phyloP scores from a whole-genome alignment of 64 coral and sea anemone genomes.

The Pocillopora damicornis region DNA sequence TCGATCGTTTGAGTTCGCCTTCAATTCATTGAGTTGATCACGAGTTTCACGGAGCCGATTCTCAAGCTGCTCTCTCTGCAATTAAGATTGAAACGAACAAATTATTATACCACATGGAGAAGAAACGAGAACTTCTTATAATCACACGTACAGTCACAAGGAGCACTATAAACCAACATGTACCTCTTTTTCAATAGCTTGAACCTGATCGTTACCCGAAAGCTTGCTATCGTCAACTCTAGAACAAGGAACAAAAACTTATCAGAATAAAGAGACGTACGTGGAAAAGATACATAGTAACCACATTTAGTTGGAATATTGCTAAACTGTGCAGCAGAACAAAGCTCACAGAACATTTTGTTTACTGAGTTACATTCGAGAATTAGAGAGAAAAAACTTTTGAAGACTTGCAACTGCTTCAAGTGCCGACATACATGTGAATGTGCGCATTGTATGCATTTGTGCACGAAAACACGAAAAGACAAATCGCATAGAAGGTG shows the following conservation, averaged over 20 bases:
- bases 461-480: no score
- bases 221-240: constrained; percentile 59
- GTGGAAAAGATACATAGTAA: not conserved
- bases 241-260: not conserved
- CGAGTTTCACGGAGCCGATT: constrained; percentile 48
- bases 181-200: constrained; percentile 68
- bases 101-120: not conserved
- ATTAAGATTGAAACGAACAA: not conserved
- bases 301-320: no score
- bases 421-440: no score
- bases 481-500: not conserved
- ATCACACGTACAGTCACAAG: not conserved
- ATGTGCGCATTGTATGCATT: no score
- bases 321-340: no score
- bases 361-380: no score
- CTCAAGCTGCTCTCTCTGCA: constrained; percentile 57
- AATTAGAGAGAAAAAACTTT: no score
- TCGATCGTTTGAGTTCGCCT: constrained; percentile 48
- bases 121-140: not conserved
- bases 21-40: constrained; percentile 59
- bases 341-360: no score
- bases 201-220: constrained; percentile 54
- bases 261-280: not conserved
- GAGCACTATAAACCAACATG: not conserved
- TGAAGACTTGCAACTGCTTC: no score